Percentiles rank a stretch among this genome's conserved stretches.
phyloP scores from a whole-genome alignment of 2,888 invertebrate species.

The Noctuana brunneofusca region DNA sequence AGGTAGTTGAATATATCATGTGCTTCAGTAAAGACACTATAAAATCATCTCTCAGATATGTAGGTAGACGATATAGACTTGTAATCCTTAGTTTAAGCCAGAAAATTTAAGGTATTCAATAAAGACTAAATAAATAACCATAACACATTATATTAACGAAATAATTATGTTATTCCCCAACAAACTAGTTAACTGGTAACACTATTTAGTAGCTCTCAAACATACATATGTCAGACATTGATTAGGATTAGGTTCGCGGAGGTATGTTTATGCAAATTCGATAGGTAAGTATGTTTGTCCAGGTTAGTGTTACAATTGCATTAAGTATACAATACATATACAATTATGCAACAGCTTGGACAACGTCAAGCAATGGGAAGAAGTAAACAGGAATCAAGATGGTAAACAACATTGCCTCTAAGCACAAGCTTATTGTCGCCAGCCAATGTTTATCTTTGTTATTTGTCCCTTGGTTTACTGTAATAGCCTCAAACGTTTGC shows the following conservation, averaged over 20 bases:
- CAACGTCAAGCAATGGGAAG: conserved; percentile 4
- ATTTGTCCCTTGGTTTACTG: too few relatives aligned
- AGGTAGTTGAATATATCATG: too few relatives aligned
- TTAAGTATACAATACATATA: conserved; percentile 6
- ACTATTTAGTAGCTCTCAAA: conserved; percentile 15
- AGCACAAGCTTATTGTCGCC: background rate
- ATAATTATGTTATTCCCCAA: too few relatives aligned
- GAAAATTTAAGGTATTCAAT: too few relatives aligned
- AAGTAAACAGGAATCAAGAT: conserved; percentile 11
- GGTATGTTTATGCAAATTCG: conserved; percentile 60
- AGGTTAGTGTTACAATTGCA: conserved; percentile 33
- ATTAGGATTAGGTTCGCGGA: conserved; percentile 49
- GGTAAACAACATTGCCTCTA: background rate
- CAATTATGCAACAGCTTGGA: conserved; percentile 8
- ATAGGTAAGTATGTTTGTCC: conserved; percentile 49
- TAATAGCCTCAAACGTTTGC: too few relatives aligned
- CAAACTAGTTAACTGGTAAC: background rate
- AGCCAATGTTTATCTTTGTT: too few relatives aligned
- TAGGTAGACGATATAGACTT: too few relatives aligned
- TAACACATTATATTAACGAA: background rate
- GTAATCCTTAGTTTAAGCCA: too few relatives aligned
- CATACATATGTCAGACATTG: conserved; percentile 43
- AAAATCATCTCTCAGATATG: too few relatives aligned
- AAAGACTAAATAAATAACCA: too few relatives aligned
- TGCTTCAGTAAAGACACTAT: too few relatives aligned